Conservation (phyloP, 2,888 invertebrate species). For the Agrochola circellaris region DNA sequence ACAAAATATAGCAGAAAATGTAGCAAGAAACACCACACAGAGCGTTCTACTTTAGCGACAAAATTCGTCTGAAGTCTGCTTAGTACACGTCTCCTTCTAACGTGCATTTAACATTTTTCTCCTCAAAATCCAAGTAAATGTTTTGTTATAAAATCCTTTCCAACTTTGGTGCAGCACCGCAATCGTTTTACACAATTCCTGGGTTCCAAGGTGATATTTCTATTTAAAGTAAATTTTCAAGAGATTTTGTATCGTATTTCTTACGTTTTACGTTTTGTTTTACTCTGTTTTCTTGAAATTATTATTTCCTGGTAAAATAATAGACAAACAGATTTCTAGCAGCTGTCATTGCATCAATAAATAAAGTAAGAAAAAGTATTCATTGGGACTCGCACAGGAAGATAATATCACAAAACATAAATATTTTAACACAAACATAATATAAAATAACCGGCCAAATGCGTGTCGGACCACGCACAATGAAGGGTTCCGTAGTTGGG, state of each 20-base stretch:
- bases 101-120: slow-evolving; percentile 61
- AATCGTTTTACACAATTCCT: slow-evolving; percentile 45
- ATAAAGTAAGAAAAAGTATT: background rate
- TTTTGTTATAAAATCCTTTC: slow-evolving; percentile 43
- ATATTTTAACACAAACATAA: background rate
- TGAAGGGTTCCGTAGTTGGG: too few relatives aligned
- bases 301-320: background rate
- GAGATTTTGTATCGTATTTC: background rate
- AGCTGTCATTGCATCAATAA: background rate
- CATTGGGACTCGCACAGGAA: background rate
- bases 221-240: slow-evolving; percentile 30
- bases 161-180: slow-evolving; percentile 40
- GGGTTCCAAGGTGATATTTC: slow-evolving; percentile 48
- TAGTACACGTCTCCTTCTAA: slow-evolving; percentile 47
- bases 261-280: background rate
- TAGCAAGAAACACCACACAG: slow-evolving; percentile 19
- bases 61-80: slow-evolving; percentile 53
- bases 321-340: background rate
- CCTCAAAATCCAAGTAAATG: slow-evolving; percentile 54
- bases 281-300: background rate
- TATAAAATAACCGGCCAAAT: too few relatives aligned
- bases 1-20: slow-evolving; percentile 27
- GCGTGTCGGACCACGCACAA: too few relatives aligned
- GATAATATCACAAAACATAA: background rate
- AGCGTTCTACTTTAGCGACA: slow-evolving; percentile 30